Conservation (phyloP, 1,140 invertebrate species). For the Ganaspis sp. region DNA sequence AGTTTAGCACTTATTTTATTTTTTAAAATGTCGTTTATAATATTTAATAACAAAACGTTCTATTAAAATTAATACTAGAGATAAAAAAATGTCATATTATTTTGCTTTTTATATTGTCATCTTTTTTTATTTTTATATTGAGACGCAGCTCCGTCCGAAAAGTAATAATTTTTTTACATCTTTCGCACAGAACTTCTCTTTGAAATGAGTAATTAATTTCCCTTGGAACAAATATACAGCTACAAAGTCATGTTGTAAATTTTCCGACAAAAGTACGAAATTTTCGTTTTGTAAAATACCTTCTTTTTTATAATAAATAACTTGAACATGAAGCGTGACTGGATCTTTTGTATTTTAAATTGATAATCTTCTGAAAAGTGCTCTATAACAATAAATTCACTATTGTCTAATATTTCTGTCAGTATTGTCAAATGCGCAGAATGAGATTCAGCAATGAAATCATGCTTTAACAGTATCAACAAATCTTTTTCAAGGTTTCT, state of each 20-base stretch:
- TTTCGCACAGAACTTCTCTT: neutral
- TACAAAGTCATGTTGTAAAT: neutral
- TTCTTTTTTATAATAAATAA: neutral
- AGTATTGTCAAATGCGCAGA: neutral
- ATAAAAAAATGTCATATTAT: too few relatives aligned
- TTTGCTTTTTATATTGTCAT: too few relatives aligned
- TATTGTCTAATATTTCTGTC: neutral
- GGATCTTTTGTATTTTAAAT: neutral
- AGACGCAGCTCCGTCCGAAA: neutral
- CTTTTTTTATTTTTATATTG: neutral
- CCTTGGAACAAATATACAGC: neutral
- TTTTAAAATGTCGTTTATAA: too few relatives aligned
- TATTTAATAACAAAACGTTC: too few relatives aligned
- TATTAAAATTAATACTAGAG: too few relatives aligned
- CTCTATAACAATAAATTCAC: neutral
- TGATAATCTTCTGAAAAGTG: neutral
- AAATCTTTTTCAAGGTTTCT: neutral
- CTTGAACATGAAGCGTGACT: neutral
- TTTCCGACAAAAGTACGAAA: neutral
- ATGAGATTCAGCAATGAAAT: slow-evolving; percentile 20
- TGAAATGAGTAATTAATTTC: neutral
- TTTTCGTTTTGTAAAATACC: neutral
- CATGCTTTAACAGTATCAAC: neutral
- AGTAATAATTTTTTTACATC: neutral
- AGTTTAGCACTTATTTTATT: too few relatives aligned